Evolutionary conservation across 2,113 vertebrate genomes (phyloP).

Genomic region (Cyanoliseus patagonus): DNA sequence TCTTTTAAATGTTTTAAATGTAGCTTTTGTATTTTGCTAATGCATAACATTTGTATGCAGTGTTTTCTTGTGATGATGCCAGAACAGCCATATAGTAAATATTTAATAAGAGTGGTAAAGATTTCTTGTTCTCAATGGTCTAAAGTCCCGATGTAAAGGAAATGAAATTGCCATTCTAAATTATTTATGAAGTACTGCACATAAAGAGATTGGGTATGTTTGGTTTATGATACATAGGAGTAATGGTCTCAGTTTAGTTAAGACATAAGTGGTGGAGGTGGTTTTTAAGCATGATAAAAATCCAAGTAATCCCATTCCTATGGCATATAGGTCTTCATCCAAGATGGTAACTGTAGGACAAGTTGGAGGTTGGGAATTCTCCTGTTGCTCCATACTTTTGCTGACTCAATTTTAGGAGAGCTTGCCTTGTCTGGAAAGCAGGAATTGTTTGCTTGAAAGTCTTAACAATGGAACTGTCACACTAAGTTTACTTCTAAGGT

Average conservation of each 20-base stretch:
- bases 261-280: background rate
- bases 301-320: background rate
- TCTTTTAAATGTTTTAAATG: slow-evolving; percentile 36
- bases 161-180: slow-evolving; percentile 28
- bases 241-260: background rate
- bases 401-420: background rate
- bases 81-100: slow-evolving; percentile 65
- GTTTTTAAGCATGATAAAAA: background rate
- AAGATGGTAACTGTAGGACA: background rate
- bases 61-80: slow-evolving; percentile 40
- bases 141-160: slow-evolving; percentile 34
- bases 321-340: background rate
- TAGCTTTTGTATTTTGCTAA: slow-evolving; percentile 40
- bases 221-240: background rate
- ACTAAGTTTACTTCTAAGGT: background rate
- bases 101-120: slow-evolving; percentile 62
- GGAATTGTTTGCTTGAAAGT: background rate
- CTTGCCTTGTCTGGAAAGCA: background rate
- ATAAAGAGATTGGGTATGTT: background rate
- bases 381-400: background rate
- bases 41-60: slow-evolving; percentile 25
- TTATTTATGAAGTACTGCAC: slow-evolving; percentile 37
- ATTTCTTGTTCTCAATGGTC: background rate
- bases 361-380: background rate
- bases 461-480: background rate